Conservation (phyloP, 2,113 vertebrate genomes). For the Rissa tridactyla region DNA sequence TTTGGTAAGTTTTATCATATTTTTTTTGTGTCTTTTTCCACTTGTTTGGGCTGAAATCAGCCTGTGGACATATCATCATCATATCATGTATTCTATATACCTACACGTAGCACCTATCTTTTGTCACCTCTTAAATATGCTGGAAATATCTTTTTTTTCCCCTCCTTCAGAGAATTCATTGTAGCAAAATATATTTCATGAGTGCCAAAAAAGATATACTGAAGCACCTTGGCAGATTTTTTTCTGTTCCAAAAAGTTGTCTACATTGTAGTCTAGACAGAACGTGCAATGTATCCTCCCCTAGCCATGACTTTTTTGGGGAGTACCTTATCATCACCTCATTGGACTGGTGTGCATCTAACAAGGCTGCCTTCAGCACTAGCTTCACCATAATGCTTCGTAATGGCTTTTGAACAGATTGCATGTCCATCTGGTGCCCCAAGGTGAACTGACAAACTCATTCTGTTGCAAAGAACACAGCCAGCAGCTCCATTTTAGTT, state of each 20-base stretch:
- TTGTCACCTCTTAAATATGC: neutral
- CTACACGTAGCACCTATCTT: neutral
- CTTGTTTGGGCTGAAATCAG: neutral
- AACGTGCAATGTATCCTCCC: no score
- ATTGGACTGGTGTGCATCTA: neutral
- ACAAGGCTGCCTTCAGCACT: neutral
- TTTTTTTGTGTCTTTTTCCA: neutral
- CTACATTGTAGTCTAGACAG: neutral
- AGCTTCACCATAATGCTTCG: neutral
- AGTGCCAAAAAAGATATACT: neutral
- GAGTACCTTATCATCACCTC: neutral
- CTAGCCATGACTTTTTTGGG: neutral
- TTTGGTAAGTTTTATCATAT: neutral
- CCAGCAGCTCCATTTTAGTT: neutral
- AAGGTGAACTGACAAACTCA: neutral
- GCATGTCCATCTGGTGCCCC: neutral
- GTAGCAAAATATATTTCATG: neutral
- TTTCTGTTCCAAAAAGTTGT: neutral
- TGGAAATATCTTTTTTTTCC: neutral
- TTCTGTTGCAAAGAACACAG: neutral
- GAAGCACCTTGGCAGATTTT: accelerated
- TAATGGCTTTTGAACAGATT: neutral
- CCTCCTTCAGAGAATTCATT: neutral
- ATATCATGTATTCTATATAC: neutral
- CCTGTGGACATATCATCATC: neutral